phyloP scores from a whole-genome alignment of 2,113 vertebrate species.

The Callithrix jacchus region DNA sequence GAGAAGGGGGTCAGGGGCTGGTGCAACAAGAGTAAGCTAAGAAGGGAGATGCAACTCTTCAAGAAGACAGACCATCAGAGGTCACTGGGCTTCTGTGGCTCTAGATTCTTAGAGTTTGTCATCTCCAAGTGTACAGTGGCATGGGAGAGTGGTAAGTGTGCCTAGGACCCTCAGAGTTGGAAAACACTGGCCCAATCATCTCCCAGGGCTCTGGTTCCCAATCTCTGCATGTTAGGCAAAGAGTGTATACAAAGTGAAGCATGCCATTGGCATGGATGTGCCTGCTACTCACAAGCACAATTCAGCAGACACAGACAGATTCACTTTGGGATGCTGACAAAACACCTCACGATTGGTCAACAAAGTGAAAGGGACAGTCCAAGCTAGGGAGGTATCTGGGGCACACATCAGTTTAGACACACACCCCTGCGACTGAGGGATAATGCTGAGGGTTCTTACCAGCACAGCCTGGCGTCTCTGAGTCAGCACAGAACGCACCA shows the following conservation, averaged over 20 bases:
- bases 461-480: constrained; percentile 73
- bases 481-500: constrained; percentile 80
- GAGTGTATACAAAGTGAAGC: background rate
- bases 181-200: background rate
- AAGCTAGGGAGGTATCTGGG: background rate
- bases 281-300: background rate
- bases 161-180: background rate
- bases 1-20: background rate
- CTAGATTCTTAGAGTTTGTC: background rate
- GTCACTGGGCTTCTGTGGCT: background rate
- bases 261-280: background rate
- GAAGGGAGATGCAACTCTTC: background rate
- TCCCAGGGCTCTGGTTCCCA: background rate
- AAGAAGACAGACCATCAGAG: background rate
- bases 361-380: background rate
- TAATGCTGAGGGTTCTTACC: constrained; percentile 74
- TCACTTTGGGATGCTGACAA: background rate
- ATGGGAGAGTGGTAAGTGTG: background rate
- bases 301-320: background rate
- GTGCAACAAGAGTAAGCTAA: background rate
- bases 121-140: background rate
- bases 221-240: background rate
- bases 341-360: background rate
- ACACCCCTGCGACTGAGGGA: background rate
- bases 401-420: background rate